Evolutionary conservation across 2,797 vertebrate genomes (phyloP), one percentile per base, ranked within the genome.

Genomic region (Cygnus olor): DNA sequence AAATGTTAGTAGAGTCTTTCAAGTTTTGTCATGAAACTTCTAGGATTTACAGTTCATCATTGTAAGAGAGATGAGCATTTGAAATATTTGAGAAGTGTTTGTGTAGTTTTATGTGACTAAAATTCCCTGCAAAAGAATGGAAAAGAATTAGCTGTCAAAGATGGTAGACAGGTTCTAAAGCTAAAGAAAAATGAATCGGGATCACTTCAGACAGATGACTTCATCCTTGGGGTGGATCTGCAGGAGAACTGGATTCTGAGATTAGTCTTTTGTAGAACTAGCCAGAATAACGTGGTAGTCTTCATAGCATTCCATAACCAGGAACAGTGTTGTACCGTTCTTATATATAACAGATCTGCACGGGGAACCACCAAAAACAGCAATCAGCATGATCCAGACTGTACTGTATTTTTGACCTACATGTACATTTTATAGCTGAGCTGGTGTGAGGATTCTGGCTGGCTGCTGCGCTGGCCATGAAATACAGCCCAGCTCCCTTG

Each of bases 361-460:
- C 21, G 56, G 49, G 65, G 83, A 88, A 94, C 82, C 3, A 9
- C 58, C 82, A 60, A 83, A 19, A 30, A 24, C 53, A 94, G 47
- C 70, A 88, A 42, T 28, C 44, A 85, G 20, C 47, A 22, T 8
- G 81, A 91, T 80, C 69, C 69, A 89, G 69, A 53, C 63, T 76
- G 63, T 66, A 92, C 58, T 93, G 89, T 80, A 78, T 76, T 53
- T 94, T 89, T 92, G 86, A 89, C 90, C 92, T 90, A 61, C 54
- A 60, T 64, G 57, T 85, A 80, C 14, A 38, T 88, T 94, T 94
- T 77, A 88, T 58, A 87, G 77, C 60, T 72, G 72, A 89, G 63
- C 60, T 87, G 85, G 58, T 88, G 61, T 85, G 88, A 93, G 81
- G 36, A 90, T 89, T 94, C 85, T 87, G 44, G 78, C 61, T 88